phyloP scores from a whole-genome alignment of 2,797 vertebrate species.

The Lepidocolaptes lacrymiger region DNA sequence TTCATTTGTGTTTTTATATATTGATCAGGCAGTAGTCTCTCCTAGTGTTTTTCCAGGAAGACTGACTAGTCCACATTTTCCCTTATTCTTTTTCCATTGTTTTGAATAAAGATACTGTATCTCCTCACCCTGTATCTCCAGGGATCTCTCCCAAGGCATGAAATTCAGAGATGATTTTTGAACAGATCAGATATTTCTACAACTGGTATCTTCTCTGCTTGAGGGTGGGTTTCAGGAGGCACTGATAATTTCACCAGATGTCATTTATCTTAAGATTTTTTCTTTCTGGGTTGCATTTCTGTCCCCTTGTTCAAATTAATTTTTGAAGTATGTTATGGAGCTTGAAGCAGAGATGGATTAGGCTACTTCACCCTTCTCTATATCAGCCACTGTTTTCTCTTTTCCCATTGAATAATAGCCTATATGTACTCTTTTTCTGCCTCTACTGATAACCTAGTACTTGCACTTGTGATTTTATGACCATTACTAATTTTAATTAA shows the following conservation, averaged over 20 bases:
- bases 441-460: neutral
- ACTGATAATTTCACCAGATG: neutral
- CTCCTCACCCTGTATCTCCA: neutral
- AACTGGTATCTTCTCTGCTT: neutral
- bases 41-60: neutral
- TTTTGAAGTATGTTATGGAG: constrained; percentile 22
- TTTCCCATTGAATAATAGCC: neutral
- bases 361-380: neutral
- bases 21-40: neutral
- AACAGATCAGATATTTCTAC: neutral
- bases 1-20: neutral
- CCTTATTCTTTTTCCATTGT: neutral
- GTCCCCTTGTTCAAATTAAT: neutral
- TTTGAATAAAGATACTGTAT: neutral
- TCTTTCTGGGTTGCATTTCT: neutral
- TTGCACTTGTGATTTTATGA: neutral
- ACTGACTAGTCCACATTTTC: neutral
- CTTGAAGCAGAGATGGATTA: constrained; percentile 20
- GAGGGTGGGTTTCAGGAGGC: neutral
- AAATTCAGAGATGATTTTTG: constrained; percentile 6
- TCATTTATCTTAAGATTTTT: constrained; percentile 6
- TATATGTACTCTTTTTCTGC: neutral
- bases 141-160: neutral
- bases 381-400: neutral
- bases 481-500: constrained; percentile 36